Evolutionary conservation across 2,888 invertebrate species (phyloP).

Genomic region (Sceliomorpha sp.): DNA sequence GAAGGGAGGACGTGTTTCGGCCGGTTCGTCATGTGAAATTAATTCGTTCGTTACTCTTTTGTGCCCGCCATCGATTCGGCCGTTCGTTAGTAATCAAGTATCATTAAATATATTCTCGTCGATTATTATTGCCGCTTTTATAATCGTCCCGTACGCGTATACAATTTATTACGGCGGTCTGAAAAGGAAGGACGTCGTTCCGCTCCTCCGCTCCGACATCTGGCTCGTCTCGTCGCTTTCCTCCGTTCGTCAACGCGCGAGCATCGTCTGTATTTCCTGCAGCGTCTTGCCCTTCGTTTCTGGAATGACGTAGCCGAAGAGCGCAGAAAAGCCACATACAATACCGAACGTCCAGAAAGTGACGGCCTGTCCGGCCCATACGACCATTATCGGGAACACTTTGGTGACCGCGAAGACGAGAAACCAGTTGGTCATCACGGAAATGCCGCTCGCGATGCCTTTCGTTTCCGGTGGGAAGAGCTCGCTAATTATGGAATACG

Average conservation of each 20-base stretch:
- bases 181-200: too few species aligned
- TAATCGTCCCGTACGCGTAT: too few species aligned
- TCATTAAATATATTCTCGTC: too few species aligned
- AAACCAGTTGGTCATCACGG: conserved; percentile 79
- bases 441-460: conserved; percentile 75
- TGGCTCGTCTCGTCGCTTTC: neutral
- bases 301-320: conserved; percentile 73
- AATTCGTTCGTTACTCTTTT: too few species aligned
- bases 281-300: conserved; percentile 78
- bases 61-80: too few species aligned
- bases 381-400: conserved; percentile 67
- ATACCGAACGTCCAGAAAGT: conserved; percentile 74
- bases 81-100: too few species aligned
- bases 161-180: too few species aligned
- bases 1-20: too few species aligned
- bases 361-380: conserved; percentile 63
- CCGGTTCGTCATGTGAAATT: too few species aligned
- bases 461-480: conserved; percentile 80
- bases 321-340: conserved; percentile 65
- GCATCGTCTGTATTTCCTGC: conserved; percentile 74
- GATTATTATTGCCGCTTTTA: too few species aligned
- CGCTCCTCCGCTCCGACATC: too few species aligned
- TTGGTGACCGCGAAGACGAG: conserved; percentile 78
- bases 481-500: conserved; percentile 81
- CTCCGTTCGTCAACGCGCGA: conserved; percentile 48